These are phyloP conservation scores for cattle (Bos taurus) DNA, from an alignment of 2,113 vertebrate genomes.

Conservation along the genomic window DNA sequence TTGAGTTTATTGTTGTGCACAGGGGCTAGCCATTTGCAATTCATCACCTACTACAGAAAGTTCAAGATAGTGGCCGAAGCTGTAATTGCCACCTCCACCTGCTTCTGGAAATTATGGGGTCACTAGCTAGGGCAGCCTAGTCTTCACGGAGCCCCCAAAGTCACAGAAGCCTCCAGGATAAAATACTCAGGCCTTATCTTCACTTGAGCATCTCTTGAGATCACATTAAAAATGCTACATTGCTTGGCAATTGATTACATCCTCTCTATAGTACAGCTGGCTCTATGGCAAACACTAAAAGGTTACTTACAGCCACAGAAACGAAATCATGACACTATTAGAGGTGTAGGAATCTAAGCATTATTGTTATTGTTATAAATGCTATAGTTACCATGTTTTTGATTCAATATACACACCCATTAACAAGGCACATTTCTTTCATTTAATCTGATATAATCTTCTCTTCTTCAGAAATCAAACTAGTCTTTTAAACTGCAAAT, in stretches of 20 bases:
- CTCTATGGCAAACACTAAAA: not conserved
- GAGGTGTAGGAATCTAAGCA: not conserved
- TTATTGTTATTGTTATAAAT: not conserved
- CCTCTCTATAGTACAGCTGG: not conserved
- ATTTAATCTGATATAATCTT: not conserved
- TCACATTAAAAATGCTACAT: not conserved
- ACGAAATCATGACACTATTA: conserved; percentile 4
- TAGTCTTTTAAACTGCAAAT: not conserved
- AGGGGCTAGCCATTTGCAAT: conserved; percentile 89
- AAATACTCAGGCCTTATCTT: not conserved
- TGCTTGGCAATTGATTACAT: not conserved
- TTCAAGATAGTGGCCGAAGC: conserved; percentile 85
- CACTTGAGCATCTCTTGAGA: not conserved
- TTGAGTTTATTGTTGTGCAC: conserved; percentile 90
- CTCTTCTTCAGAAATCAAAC: not conserved
- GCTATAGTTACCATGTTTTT: not conserved
- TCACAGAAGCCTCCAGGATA: conserved; percentile 1
- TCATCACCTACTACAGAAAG: conserved; percentile 89
- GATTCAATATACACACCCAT: not conserved
- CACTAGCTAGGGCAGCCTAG: conserved; percentile 79
- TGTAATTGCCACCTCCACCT: conserved; percentile 91
- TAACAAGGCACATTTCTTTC: not conserved
- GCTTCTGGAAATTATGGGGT: conserved; percentile 91
- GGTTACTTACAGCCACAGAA: not conserved
- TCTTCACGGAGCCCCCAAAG: conserved; percentile 64